These are phyloP conservation scores for Sisyra terminalis DNA, from an alignment of 2,888 invertebrate genomes.

Conservation along the genomic window DNA sequence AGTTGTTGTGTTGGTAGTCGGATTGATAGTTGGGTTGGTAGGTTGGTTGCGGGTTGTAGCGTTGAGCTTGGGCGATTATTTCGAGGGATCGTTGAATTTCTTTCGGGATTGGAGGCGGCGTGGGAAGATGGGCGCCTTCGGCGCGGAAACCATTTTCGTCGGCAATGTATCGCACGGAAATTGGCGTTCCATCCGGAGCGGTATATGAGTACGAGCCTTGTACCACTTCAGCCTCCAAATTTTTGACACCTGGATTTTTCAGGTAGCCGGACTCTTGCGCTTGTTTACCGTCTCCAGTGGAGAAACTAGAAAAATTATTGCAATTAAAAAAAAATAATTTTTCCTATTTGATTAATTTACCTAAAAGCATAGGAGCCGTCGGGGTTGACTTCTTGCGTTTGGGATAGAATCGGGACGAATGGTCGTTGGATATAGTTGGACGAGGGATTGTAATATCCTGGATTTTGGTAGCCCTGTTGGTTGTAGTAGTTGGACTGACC, in stretches of 20 bases:
- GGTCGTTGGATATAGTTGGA: constrained; percentile 6
- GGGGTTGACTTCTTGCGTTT: constrained; percentile 28
- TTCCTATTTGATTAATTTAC: constrained; percentile 17
- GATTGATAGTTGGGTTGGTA: too few species aligned
- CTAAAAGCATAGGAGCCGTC: constrained; percentile 41
- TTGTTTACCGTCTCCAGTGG: constrained; percentile 54
- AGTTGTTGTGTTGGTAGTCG: too few species aligned
- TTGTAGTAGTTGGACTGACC: neutral
- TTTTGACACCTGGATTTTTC: constrained; percentile 40
- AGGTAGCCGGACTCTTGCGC: constrained; percentile 54
- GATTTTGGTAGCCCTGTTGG: neutral
- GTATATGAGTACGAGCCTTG: constrained; percentile 27
- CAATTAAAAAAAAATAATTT: neutral
- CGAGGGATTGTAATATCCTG: neutral
- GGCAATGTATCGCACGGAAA: constrained; percentile 22
- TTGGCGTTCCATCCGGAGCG: constrained; percentile 27
- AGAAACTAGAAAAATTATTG: constrained; percentile 30
- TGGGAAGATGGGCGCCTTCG: constrained; percentile 41
- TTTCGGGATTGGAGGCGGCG: constrained; percentile 43
- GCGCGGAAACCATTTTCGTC: constrained; percentile 39
- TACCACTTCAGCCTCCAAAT: constrained; percentile 37
- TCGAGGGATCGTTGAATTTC: constrained; percentile 36
- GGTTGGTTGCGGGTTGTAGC: too few species aligned
- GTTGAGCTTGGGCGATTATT: constrained; percentile 18
- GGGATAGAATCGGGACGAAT: constrained; percentile 6